A percentile compares a stretch with the other conserved stretches of the same genome.
phyloP scores from a whole-genome alignment of 2,797 vertebrate species.

The Cossypha heuglini region DNA sequence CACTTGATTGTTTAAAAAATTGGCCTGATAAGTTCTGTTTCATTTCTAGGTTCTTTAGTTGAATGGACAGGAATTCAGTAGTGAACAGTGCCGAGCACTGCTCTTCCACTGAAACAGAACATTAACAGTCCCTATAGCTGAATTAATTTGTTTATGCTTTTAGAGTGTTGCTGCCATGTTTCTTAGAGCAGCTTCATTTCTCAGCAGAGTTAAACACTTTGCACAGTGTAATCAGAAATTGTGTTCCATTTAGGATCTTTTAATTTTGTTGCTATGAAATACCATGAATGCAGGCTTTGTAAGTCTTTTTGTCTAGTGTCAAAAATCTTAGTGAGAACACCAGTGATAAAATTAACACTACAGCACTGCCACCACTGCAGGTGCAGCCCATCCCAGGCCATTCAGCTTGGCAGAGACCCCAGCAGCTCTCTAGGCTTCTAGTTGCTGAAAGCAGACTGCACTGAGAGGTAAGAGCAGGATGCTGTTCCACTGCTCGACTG shows the following conservation, averaged over 20 bases:
- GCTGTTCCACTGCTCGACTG: not conserved
- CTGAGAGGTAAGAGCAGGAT: not conserved
- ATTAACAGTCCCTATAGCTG: not conserved
- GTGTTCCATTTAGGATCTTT: not conserved
- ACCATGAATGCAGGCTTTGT: not conserved
- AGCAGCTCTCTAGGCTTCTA: not conserved
- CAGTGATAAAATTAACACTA: not conserved
- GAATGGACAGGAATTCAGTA: not conserved
- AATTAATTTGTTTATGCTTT: not conserved
- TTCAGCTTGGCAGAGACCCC: not conserved
- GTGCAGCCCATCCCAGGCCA: fast-evolving
- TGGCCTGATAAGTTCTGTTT: not conserved
- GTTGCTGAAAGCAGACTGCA: not conserved
- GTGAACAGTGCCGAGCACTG: not conserved
- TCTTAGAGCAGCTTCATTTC: not conserved
- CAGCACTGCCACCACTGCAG: not conserved
- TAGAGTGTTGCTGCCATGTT: not conserved
- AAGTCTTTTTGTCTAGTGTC: not conserved
- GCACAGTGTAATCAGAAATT: not conserved
- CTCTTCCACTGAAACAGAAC: not conserved
- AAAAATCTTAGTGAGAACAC: not conserved
- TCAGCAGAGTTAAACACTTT: not conserved
- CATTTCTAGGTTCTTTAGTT: not conserved
- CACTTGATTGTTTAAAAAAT: not conserved
- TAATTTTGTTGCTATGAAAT: not conserved